These are phyloP conservation scores for Lucifuga dentata DNA, from an alignment of 2,113 vertebrate genomes.

Conservation along the genomic window DNA sequence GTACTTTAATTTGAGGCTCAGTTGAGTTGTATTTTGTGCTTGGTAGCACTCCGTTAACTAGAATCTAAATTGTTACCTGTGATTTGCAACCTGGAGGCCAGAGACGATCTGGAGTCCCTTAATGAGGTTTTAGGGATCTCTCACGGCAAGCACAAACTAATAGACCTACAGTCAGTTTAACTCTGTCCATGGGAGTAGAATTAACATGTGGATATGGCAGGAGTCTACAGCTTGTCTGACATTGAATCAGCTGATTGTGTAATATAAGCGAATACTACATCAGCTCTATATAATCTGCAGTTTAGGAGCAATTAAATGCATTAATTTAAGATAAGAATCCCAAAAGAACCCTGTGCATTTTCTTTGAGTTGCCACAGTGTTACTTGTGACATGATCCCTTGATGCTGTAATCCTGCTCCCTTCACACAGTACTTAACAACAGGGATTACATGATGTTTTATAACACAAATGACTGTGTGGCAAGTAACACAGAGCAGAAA, in stretches of 20 bases:
- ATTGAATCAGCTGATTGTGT: not conserved
- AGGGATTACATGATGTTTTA: not conserved
- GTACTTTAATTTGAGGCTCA: not conserved
- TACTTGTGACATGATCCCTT: not conserved
- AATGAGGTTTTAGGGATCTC: not conserved
- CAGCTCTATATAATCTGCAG: not conserved
- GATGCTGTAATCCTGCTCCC: not conserved
- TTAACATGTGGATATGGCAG: not conserved
- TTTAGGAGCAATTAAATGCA: not conserved
- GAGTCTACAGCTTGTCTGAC: not conserved
- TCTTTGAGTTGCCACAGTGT: conserved; percentile 1
- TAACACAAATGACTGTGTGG: no score
- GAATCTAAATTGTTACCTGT: not conserved
- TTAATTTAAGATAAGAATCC: not conserved
- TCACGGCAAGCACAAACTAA: not conserved
- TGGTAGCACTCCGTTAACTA: not conserved
- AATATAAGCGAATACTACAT: not conserved
- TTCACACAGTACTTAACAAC: not conserved
- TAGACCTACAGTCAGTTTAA: not conserved
- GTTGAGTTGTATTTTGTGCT: not conserved
- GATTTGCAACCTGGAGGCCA: not conserved
- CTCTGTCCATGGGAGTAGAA: not conserved
- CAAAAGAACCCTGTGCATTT: not conserved
- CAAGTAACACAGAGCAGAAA: no score
- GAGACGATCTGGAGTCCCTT: not conserved